Percentiles rank a stretch among this genome's conserved stretches.
Conservation (phyloP, 2,888 invertebrate species). For the Amblyteles armatorius region DNA sequence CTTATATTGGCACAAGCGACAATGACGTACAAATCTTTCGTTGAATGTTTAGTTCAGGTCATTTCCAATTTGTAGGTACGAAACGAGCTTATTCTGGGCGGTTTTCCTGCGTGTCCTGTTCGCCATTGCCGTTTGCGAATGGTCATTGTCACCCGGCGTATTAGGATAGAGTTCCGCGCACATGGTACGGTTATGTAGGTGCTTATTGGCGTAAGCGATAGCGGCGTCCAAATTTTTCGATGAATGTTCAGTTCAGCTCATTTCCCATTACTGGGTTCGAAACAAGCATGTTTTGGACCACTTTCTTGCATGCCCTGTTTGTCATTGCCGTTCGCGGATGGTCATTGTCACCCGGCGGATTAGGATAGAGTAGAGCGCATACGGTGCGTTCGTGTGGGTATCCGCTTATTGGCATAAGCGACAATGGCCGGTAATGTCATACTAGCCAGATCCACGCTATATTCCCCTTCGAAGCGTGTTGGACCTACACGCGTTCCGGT, state of each 20-base stretch:
- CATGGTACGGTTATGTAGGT: too few relatives aligned
- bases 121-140: too few relatives aligned
- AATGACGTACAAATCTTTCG: background rate
- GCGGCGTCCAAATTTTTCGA: background rate
- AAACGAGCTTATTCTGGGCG: too few relatives aligned
- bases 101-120: too few relatives aligned
- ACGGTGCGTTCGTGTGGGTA: background rate
- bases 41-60: too few relatives aligned
- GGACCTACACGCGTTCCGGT: conserved; percentile 27
- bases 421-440: conserved; percentile 6
- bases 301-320: background rate
- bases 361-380: background rate
- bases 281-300: background rate
- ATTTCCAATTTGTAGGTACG: background rate
- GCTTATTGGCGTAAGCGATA: too few relatives aligned
- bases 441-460: conserved; percentile 26
- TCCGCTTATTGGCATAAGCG: conserved; percentile 7
- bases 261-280: background rate
- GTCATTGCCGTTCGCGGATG: background rate
- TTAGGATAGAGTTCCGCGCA: too few relatives aligned
- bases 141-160: too few relatives aligned
- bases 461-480: conserved; percentile 25
- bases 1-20: background rate
- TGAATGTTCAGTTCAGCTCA: background rate
- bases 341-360: background rate